These are phyloP conservation scores for Hydractinia symbiolongicarpus DNA, from an alignment of 30 jellyfish, hydroid and myxozoan genomes.

Conservation along the genomic window DNA sequence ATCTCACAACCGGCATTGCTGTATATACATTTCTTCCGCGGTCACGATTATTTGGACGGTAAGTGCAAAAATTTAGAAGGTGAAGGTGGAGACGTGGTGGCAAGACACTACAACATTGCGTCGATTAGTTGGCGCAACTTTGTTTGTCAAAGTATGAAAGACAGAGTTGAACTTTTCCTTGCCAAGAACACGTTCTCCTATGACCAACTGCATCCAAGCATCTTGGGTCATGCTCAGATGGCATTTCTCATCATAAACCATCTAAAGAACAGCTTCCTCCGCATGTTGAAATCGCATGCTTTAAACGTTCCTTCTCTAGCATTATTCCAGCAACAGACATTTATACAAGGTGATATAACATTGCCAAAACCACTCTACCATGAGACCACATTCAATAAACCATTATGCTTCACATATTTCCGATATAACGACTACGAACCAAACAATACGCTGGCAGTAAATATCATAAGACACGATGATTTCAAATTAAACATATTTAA, in stretches of 20 bases:
- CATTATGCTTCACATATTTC: slow-evolving; percentile 79
- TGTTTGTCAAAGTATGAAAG: slow-evolving; percentile 71
- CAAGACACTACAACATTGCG: slow-evolving; percentile 66
- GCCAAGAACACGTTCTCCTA: slow-evolving; percentile 34
- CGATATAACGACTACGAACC: slow-evolving; percentile 65
- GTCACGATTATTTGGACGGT: slow-evolving; percentile 69
- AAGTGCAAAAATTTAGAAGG: slow-evolving; percentile 82
- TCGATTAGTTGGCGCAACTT: slow-evolving; percentile 94
- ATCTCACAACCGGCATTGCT: slow-evolving; percentile 70
- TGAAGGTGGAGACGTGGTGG: slow-evolving; percentile 90
- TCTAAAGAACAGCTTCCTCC: slow-evolving; percentile 64
- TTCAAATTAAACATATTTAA: slow-evolving; percentile 65
- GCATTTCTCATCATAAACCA: slow-evolving; percentile 84
- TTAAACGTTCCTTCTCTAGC: slow-evolving; percentile 43
- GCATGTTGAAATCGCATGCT: slow-evolving; percentile 70
- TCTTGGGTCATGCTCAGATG: slow-evolving; percentile 97
- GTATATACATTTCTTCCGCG: slow-evolving; percentile 76
- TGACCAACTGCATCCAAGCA: slow-evolving; percentile 89
- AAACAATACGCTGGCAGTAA: slow-evolving; percentile 66
- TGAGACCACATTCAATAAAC: slow-evolving; percentile 61
- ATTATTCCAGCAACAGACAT: slow-evolving; percentile 38
- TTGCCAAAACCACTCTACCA: slow-evolving; percentile 56
- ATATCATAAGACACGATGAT: slow-evolving; percentile 70
- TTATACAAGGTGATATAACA: slow-evolving; percentile 30
- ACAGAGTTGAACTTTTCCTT: slow-evolving; percentile 41